phyloP scores from a whole-genome alignment of 92 coral and sea anemone species.

The Montipora capitata region DNA sequence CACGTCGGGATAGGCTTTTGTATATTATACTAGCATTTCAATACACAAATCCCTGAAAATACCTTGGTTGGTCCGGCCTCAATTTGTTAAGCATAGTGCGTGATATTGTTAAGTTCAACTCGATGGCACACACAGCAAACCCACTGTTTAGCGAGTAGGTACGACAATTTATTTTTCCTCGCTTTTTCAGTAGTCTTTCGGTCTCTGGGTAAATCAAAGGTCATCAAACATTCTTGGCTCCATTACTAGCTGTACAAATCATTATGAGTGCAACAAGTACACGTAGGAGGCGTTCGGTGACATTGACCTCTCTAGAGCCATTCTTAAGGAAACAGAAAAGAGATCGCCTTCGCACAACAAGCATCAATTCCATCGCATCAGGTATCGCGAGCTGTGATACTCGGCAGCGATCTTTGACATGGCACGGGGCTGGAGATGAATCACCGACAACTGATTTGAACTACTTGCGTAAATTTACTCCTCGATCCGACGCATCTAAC shows the following conservation, averaged over 20 bases:
- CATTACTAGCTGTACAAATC: background rate
- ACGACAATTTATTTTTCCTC: background rate
- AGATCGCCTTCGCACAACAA: constrained; percentile 77
- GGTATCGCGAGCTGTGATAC: constrained; percentile 76
- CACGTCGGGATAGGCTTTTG: background rate
- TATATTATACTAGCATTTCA: background rate
- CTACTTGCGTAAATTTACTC: constrained; percentile 20
- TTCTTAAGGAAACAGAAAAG: constrained; percentile 58
- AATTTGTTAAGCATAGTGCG: background rate
- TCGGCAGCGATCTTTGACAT: constrained; percentile 91
- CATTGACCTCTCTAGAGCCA: constrained; percentile 84
- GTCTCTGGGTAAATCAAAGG: background rate
- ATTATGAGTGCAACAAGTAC: constrained; percentile 58
- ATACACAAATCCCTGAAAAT: constrained; percentile 26
- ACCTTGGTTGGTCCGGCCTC: constrained; percentile 33
- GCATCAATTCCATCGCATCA: constrained; percentile 92
- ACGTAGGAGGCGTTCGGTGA: constrained; percentile 82
- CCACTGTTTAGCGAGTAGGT: no score
- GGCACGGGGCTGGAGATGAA: constrained; percentile 90
- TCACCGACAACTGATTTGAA: background rate
- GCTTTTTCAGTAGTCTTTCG: background rate
- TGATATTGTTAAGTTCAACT: no score
- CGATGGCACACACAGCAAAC: no score
- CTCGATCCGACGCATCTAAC: constrained; percentile 12
- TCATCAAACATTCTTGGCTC: background rate